Evolutionary conservation across 2,888 invertebrate species (phyloP).

Genomic region (Villa cingulata): DNA sequence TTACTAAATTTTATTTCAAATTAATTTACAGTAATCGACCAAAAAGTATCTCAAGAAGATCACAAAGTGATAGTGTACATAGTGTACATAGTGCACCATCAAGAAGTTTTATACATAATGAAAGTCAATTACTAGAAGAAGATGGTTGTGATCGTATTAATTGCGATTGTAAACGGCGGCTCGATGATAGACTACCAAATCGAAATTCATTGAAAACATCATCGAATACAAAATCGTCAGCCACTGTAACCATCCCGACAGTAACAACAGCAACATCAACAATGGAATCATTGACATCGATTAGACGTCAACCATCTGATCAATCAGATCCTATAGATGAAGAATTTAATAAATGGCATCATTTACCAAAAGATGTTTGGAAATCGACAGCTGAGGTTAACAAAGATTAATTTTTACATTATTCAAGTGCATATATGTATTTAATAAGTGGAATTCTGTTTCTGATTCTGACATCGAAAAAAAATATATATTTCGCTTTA

Average conservation of each 20-base stretch:
- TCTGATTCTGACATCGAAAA: too few relatives aligned
- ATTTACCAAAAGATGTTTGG: conserved; percentile 68
- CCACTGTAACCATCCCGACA: too few relatives aligned
- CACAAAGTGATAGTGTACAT: conserved; percentile 11
- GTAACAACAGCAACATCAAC: not conserved
- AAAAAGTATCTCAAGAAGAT: conserved; percentile 4
- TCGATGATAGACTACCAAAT: not conserved
- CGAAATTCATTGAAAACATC: not conserved
- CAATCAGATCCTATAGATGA: conserved; percentile 5
- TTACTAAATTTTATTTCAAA: not conserved
- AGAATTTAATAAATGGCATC: conserved; percentile 44
- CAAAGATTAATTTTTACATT: conserved; percentile 3
- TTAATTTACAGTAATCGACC: not conserved
- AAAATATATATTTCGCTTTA: too few relatives aligned
- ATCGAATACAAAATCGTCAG: not conserved
- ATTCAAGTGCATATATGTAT: too few relatives aligned
- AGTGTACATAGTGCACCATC: not conserved
- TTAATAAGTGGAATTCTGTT: too few relatives aligned
- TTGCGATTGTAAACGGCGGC: conserved; percentile 4
- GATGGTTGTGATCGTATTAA: not conserved
- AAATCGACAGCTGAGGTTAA: conserved; percentile 61
- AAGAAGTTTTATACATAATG: not conserved
- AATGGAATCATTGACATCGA: not conserved
- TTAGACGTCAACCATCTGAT: conserved; percentile 9
- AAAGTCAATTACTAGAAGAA: not conserved